Evolutionary conservation across 2,113 vertebrate species (phyloP), one percentile per base, ranked within the genome.

Genomic region (Pandion haliaetus): DNA sequence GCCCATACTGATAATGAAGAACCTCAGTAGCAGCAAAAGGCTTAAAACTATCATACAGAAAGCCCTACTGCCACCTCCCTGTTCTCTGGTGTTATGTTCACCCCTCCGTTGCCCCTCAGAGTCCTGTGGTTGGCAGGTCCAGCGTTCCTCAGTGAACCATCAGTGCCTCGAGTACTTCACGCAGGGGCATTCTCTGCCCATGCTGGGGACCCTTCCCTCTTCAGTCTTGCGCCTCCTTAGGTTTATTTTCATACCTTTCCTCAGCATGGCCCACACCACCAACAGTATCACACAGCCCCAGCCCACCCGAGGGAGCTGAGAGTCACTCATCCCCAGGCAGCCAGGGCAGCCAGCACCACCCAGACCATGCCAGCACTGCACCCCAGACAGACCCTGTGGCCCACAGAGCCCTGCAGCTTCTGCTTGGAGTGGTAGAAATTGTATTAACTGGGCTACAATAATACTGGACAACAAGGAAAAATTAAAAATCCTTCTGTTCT

Each of bases 281-380:
- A 25, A 11, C 1, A 2, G 8, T 38, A 50, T 17, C 23, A 16
- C 25, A 12, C 18, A 61, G 29, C 10, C 44, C 29, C 28, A 40
- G 32, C 2, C 2, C 16, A 34, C 13, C 13, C 29, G 28, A 32
- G 34, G 29, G 38, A 54, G 45, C 8, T 14, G 23, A 45, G 32
- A 34, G 5, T 36, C 14, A 6, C 17, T 42, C 31, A 5, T 5
- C 15, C 17, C 26, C 36, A 44, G 36, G 36, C 42, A 63, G 26
- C n/a, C 57, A 19, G 12, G 26, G 15, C 40, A 73, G 25, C 31
- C 47, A 55, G n/a, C 17, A 42, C 14, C 21, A 49, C 65, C 17
- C 16, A n/a, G 52, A 45, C 12, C 0, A 4, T 20, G 10, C 19
- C 16, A 57, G 12, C 32, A 15, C 18, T 1, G 0, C 26, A 36